Evolutionary conservation across 1,140 invertebrate species (phyloP).

Genomic region (Pygmarrhopalites habei): DNA sequence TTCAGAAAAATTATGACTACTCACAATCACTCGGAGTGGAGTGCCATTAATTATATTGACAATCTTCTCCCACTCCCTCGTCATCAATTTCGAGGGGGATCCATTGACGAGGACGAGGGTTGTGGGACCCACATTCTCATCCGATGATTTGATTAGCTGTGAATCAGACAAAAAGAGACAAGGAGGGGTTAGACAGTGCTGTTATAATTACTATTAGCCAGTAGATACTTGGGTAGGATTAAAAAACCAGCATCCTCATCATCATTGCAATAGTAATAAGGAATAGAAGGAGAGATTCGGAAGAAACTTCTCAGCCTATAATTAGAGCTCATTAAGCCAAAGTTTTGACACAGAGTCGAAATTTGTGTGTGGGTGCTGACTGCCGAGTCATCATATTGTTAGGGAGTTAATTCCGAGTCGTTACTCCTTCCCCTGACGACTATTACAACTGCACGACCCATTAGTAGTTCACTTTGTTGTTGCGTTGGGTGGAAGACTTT

Average conservation of each 20-base stretch:
- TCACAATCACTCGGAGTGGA: slow-evolving; percentile 29
- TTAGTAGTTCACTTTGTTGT: no score
- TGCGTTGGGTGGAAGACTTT: no score
- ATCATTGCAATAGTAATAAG: neutral
- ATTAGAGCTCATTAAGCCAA: slow-evolving; percentile 12
- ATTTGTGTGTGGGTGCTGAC: no score
- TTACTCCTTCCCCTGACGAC: no score
- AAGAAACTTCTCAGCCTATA: slow-evolving; percentile 2
- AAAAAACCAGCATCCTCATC: neutral
- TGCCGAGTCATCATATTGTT: no score
- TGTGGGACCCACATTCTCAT: slow-evolving; percentile 30
- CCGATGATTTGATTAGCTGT: slow-evolving; percentile 34
- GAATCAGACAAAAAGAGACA: neutral
- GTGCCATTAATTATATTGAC: slow-evolving; percentile 34
- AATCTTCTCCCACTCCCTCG: slow-evolving; percentile 33
- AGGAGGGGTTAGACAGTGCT: no score
- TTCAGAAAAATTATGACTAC: no score
- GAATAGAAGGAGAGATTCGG: no score
- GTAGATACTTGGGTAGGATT: neutral
- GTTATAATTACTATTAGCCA: no score
- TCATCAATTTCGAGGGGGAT: slow-evolving; percentile 27
- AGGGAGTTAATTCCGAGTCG: no score
- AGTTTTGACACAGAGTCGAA: no score
- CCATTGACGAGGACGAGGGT: slow-evolving; percentile 36
- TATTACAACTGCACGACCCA: no score